A percentile compares a stretch with the other conserved stretches of the same genome.
These are phyloP conservation scores for Desmophyllum pertusum DNA, from an alignment of 92 coral and sea anemone species.

Conservation along the genomic window DNA sequence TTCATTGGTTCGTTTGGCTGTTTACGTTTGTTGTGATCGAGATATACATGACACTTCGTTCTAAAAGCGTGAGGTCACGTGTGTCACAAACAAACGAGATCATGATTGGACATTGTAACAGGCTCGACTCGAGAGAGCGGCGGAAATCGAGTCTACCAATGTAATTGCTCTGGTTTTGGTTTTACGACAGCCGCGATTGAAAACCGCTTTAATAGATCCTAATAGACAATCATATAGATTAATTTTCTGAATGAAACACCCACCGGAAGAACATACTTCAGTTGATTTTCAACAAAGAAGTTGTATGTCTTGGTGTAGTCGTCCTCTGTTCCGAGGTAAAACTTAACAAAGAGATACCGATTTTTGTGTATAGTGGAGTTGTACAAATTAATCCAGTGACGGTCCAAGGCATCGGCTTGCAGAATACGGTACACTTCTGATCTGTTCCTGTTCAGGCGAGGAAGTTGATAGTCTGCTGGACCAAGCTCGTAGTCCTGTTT, in stretches of 20 bases:
- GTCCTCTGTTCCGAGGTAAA: not conserved
- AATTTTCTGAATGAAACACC: not conserved
- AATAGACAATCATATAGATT: too few relatives aligned
- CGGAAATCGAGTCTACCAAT: too few relatives aligned
- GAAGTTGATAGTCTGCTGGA: not conserved
- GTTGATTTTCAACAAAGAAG: constrained; percentile 13
- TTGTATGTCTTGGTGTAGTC: constrained; percentile 30
- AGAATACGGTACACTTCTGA: constrained; percentile 13
- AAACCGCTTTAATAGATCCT: too few relatives aligned
- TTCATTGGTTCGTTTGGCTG: too few relatives aligned
- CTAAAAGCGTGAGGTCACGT: too few relatives aligned
- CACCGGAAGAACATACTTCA: not conserved
- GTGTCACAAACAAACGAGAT: too few relatives aligned
- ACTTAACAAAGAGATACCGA: not conserved
- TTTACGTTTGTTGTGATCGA: too few relatives aligned
- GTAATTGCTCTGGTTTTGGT: too few relatives aligned
- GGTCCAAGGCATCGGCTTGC: constrained; percentile 11
- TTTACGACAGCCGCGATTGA: too few relatives aligned
- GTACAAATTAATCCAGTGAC: constrained; percentile 32
- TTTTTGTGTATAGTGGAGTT: constrained; percentile 35
- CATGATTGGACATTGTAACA: too few relatives aligned
- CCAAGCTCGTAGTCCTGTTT: constrained; percentile 20
- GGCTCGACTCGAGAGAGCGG: too few relatives aligned
- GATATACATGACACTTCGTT: too few relatives aligned
- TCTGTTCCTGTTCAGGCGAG: not conserved